Evolutionary conservation across 1,140 invertebrate genomes (phyloP).

Genomic region (Pemphigus obesinymphae): DNA sequence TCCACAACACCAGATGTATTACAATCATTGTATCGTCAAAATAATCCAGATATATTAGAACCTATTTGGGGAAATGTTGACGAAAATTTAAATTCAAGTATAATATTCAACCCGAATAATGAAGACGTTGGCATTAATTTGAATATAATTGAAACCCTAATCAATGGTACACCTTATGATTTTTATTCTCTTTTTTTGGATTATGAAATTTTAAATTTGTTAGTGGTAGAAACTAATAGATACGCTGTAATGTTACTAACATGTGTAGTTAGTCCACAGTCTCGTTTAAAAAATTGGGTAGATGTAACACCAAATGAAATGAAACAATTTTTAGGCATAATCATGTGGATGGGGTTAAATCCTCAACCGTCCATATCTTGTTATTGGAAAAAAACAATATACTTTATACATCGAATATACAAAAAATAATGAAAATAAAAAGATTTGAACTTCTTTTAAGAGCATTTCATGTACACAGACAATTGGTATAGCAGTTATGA

Average conservation of each 20-base stretch:
- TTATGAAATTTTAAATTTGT: background rate
- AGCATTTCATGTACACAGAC: background rate
- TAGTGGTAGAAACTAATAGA: background rate
- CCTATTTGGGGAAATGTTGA: no score
- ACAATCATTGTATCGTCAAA: no score
- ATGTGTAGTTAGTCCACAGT: background rate
- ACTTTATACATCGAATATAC: no score
- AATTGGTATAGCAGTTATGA: background rate
- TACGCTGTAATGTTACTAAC: background rate
- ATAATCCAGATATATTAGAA: no score
- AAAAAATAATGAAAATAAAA: background rate
- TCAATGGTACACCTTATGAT: background rate
- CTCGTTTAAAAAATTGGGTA: background rate
- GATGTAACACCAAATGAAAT: background rate
- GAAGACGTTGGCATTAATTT: background rate
- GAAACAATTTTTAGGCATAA: background rate
- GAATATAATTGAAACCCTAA: background rate
- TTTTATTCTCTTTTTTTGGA: background rate
- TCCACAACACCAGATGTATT: no score
- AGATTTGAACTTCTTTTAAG: background rate
- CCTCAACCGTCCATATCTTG: background rate
- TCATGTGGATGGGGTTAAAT: background rate
- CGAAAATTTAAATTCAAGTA: background rate
- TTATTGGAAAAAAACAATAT: background rate
- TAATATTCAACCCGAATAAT: background rate